These are phyloP conservation scores for Naso thynnoides DNA, from an alignment of 2,797 vertebrate genomes.

Conservation along the genomic window DNA sequence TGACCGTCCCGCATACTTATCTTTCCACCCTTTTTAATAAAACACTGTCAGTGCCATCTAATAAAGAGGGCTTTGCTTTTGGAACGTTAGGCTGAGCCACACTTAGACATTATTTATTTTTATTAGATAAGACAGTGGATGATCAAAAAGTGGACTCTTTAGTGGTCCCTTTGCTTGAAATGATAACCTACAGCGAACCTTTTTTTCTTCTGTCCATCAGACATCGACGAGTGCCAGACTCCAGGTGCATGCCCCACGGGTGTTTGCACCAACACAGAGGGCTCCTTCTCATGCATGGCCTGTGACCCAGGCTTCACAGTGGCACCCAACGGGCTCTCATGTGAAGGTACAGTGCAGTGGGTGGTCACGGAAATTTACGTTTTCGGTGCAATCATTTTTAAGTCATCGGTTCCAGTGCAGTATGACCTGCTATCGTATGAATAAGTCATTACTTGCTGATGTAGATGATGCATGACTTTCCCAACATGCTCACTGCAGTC, in stretches of 20 bases:
- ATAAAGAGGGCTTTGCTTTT: slow-evolving; percentile 75
- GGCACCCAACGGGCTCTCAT: slow-evolving; percentile 66
- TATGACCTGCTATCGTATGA: slow-evolving; percentile 15
- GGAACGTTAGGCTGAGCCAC: slow-evolving; percentile 48
- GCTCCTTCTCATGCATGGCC: slow-evolving; percentile 81
- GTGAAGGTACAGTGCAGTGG: slow-evolving; percentile 77
- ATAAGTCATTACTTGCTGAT: slow-evolving; percentile 38
- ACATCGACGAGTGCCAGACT: slow-evolving; percentile 80
- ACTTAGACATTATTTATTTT: slow-evolving; percentile 35
- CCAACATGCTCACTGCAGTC: slow-evolving; percentile 61
- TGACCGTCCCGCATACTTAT: slow-evolving; percentile 77
- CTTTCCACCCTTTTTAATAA: slow-evolving; percentile 85
- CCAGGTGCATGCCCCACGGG: slow-evolving; percentile 74
- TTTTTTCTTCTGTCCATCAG: slow-evolving; percentile 58
- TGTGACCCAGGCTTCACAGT: slow-evolving; percentile 78
- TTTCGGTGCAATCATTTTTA: slow-evolving; percentile 18
- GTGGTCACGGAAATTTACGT: slow-evolving; percentile 2
- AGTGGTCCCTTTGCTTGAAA: slow-evolving; percentile 20
- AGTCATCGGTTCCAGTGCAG: slow-evolving; percentile 46
- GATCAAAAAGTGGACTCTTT: slow-evolving; percentile 33
- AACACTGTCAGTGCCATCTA: slow-evolving; percentile 79
- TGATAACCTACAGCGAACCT: slow-evolving; percentile 45
- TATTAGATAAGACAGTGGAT: slow-evolving; percentile 54
- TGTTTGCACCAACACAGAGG: slow-evolving; percentile 82
- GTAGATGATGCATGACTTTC: slow-evolving; percentile 43